These are phyloP conservation scores for Scleropages formosus DNA, from an alignment of 2,797 vertebrate genomes.

Conservation along the genomic window DNA sequence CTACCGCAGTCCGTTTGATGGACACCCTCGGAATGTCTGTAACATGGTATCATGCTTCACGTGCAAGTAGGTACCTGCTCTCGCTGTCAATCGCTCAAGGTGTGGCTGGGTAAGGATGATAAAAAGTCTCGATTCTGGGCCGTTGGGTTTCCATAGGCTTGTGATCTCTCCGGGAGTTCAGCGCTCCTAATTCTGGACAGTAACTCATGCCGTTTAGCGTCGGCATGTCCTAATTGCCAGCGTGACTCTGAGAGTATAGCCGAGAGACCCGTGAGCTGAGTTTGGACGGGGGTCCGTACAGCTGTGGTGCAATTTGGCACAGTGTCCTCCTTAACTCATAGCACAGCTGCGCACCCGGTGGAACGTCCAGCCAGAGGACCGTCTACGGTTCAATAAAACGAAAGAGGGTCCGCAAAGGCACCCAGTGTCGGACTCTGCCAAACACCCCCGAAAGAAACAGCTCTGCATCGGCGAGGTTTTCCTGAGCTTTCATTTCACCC, in stretches of 20 bases:
- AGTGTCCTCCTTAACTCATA: constrained; percentile 12
- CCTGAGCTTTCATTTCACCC: too few relatives aligned
- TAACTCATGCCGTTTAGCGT: background rate
- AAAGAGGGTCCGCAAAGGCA: background rate
- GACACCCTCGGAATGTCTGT: background rate
- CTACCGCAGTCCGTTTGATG: too few relatives aligned
- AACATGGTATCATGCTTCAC: background rate
- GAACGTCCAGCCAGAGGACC: constrained; percentile 18
- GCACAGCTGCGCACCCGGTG: constrained; percentile 10
- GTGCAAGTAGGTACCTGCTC: constrained; percentile 9
- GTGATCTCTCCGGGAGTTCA: background rate
- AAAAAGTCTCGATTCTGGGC: background rate
- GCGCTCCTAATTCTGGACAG: background rate
- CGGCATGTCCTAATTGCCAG: background rate
- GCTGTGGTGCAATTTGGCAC: constrained; percentile 10
- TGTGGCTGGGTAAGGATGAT: background rate
- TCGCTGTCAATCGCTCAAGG: background rate
- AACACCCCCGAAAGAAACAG: background rate
- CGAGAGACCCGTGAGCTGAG: background rate
- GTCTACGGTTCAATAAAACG: background rate
- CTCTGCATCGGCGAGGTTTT: background rate
- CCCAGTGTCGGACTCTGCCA: background rate
- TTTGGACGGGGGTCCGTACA: constrained; percentile 18
- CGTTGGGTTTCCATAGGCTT: constrained; percentile 6
- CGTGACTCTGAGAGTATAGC: background rate